These are phyloP conservation scores for Phengaris alcon DNA, from an alignment of 2,888 invertebrate genomes.

Conservation along the genomic window DNA sequence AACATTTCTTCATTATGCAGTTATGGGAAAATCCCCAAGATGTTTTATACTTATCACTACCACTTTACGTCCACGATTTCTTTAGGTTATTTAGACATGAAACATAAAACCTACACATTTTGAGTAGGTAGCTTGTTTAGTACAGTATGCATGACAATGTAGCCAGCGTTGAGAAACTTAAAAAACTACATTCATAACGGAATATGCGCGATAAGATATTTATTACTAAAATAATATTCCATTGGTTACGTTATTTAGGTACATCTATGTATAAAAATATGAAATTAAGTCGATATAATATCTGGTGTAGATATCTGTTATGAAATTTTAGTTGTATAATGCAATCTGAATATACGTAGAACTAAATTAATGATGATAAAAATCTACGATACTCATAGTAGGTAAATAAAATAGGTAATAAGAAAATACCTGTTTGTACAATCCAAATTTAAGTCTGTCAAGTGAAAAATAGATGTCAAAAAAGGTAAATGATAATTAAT, in stretches of 20 bases:
- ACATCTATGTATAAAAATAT: constrained; percentile 33
- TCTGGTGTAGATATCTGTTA: not conserved
- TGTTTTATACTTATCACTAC: not conserved
- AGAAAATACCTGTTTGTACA: constrained; percentile 15
- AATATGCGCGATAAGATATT: constrained; percentile 20
- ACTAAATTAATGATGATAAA: not conserved
- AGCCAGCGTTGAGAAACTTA: not conserved
- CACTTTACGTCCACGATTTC: not conserved
- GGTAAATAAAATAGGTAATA: not conserved
- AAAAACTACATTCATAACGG: not conserved
- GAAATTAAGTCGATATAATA: not conserved
- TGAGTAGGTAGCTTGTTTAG: not conserved
- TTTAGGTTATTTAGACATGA: not conserved
- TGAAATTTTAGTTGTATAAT: not conserved
- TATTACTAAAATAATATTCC: constrained; percentile 31
- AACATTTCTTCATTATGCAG: not conserved
- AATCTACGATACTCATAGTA: not conserved
- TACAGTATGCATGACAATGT: not conserved
- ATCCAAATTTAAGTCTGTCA: constrained; percentile 9
- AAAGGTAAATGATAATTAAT: not conserved
- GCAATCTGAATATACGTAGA: not conserved
- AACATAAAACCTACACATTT: not conserved
- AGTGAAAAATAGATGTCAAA: not conserved
- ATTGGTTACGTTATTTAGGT: constrained; percentile 27
- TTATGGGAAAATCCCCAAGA: not conserved